A percentile compares a stretch with the other conserved stretches of the same genome.
Conservation (phyloP, 2,113 vertebrate species). For the Micromys minutus region DNA sequence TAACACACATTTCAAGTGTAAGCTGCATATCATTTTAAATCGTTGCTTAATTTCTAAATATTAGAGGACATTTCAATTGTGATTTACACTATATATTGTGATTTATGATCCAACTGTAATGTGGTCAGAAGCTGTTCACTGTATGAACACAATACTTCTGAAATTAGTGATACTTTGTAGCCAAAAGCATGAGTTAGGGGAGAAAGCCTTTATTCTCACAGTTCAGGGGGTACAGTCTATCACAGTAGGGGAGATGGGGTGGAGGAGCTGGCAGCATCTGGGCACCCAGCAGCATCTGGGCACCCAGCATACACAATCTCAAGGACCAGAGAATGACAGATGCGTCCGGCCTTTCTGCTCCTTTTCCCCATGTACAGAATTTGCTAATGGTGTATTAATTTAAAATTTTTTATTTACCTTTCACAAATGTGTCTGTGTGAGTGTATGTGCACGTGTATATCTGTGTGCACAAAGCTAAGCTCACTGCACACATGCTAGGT, state of each 20-base stretch:
- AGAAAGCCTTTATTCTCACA: background rate
- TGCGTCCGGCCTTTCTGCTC: background rate
- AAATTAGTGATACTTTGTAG: background rate
- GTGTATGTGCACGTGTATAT: accelerated
- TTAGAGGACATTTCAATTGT: background rate
- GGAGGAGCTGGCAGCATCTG: background rate
- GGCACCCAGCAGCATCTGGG: background rate
- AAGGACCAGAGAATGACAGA: background rate
- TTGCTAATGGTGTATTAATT: background rate
- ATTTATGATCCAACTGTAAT: background rate
- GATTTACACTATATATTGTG: too few species aligned
- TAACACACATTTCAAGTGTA: background rate
- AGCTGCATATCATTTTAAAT: background rate
- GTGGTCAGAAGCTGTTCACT: background rate
- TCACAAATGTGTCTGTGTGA: background rate
- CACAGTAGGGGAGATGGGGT: background rate
- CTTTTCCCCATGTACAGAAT: background rate
- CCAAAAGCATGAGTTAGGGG: background rate
- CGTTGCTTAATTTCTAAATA: background rate
- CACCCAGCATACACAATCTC: background rate
- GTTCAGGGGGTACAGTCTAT: background rate
- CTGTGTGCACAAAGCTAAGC: background rate
- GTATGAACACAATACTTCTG: too few species aligned
- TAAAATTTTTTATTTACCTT: background rate
- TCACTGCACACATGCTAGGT: too few species aligned